Conservation (phyloP, 2,888 invertebrate species). For the Parasteatoda lunata region DNA sequence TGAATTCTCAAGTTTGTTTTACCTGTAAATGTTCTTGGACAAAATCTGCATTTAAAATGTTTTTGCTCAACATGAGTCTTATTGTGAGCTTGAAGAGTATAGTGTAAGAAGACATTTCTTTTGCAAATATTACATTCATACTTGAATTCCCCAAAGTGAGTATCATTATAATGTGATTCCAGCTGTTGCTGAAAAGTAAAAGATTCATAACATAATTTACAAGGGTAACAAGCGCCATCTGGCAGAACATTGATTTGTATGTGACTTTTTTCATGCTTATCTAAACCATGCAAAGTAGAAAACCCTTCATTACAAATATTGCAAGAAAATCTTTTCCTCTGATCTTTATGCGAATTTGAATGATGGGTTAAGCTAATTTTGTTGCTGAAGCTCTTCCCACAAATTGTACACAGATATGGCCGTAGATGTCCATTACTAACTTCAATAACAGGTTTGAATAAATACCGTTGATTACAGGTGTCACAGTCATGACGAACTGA, state of each 20-base stretch:
- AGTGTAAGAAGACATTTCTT: conserved; percentile 11
- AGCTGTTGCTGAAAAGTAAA: conserved; percentile 3
- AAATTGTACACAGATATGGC: not conserved
- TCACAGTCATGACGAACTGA: not conserved
- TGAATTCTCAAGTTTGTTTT: not conserved
- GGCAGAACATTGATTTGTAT: not conserved
- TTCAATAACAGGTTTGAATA: not conserved
- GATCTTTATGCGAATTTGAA: not conserved
- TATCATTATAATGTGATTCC: conserved; percentile 33
- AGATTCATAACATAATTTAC: conserved; percentile 13
- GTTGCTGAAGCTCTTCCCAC: not conserved
- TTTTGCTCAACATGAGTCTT: not conserved
- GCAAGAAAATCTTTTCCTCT: not conserved
- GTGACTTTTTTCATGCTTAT: conserved; percentile 20
- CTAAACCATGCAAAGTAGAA: conserved; percentile 1
- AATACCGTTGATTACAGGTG: not conserved
- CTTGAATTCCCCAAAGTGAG: not conserved
- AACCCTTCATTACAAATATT: conserved; percentile 19
- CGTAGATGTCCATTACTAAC: not conserved
- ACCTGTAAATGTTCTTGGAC: not conserved
- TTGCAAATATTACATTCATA: conserved; percentile 8
- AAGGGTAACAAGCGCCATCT: conserved; percentile 10
- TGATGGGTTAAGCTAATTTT: not conserved
- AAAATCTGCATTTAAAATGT: not conserved
- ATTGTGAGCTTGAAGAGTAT: conserved; percentile 6